These are phyloP conservation scores for Ceyx margarethae DNA, from an alignment of 2,113 vertebrate genomes.

Conservation along the genomic window DNA sequence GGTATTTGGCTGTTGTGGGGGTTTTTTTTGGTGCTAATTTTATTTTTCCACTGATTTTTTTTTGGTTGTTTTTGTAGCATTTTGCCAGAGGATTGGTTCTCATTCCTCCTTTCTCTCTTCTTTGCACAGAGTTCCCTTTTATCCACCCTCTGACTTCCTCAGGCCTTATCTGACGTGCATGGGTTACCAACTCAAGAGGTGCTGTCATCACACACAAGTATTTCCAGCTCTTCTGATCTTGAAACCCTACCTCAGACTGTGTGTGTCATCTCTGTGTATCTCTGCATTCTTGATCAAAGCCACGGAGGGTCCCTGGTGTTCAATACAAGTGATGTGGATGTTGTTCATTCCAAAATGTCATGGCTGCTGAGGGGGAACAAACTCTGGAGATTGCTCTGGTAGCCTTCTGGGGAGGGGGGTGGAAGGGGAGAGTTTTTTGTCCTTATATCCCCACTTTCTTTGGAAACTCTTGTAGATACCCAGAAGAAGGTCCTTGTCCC, in stretches of 20 bases:
- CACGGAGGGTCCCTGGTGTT: not conserved
- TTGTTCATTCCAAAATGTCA: not conserved
- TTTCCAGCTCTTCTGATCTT: not conserved
- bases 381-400: not conserved
- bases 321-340: not conserved
- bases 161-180: not conserved
- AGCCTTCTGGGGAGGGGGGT: not conserved
- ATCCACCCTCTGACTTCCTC: not conserved
- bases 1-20: not conserved
- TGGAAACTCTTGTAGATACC: not conserved
- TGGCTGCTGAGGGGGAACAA: not conserved
- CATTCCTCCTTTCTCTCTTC: not conserved
- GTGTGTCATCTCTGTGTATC: not conserved
- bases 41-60: not conserved
- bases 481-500: not conserved
- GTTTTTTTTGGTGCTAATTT: not conserved
- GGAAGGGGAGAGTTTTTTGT: not conserved
- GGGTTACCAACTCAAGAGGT: constrained; percentile 20
- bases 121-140: not conserved
- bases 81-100: not conserved
- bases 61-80: not conserved
- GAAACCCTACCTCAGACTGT: not conserved
- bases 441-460: not conserved
- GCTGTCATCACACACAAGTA: not conserved
- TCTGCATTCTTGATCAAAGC: not conserved